Evolutionary conservation across 2,888 invertebrate species (phyloP).

Genomic region (Noctua janthe): DNA sequence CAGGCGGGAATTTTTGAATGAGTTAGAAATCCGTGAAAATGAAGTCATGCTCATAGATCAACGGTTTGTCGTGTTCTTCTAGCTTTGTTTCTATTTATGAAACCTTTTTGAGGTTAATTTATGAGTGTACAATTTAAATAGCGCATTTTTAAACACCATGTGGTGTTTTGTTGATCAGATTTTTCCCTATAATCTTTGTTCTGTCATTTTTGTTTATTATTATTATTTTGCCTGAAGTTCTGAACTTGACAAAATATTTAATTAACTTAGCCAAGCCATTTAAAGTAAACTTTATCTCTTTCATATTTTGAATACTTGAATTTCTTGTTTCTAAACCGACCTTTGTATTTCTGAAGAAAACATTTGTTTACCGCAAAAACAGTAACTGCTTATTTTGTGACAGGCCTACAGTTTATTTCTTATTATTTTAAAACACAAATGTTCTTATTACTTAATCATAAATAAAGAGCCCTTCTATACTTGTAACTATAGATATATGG

Average conservation of each 20-base stretch:
- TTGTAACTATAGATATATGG: background rate
- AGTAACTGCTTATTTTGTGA: background rate
- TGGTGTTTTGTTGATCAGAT: conserved; percentile 33
- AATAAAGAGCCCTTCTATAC: too few relatives aligned
- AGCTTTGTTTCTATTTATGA: conserved; percentile 37
- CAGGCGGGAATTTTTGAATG: conserved; percentile 93
- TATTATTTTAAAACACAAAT: background rate
- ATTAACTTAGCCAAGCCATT: background rate
- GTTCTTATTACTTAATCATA: background rate
- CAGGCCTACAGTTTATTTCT: background rate
- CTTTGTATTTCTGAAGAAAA: background rate
- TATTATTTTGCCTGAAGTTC: background rate
- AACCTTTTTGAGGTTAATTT: conserved; percentile 17
- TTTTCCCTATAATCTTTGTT: conserved; percentile 3
- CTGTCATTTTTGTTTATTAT: conserved; percentile 32
- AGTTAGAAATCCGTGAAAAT: conserved; percentile 92
- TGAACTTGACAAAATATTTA: background rate
- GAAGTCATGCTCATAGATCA: conserved; percentile 93
- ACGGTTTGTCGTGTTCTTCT: conserved; percentile 84
- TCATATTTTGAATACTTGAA: background rate
- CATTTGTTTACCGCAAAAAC: background rate
- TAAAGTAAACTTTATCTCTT: background rate
- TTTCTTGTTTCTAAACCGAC: background rate
- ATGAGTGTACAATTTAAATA: background rate
- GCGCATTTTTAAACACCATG: conserved; percentile 30